Conservation (phyloP, 1,140 invertebrate genomes). For the Whitmania pigra region DNA sequence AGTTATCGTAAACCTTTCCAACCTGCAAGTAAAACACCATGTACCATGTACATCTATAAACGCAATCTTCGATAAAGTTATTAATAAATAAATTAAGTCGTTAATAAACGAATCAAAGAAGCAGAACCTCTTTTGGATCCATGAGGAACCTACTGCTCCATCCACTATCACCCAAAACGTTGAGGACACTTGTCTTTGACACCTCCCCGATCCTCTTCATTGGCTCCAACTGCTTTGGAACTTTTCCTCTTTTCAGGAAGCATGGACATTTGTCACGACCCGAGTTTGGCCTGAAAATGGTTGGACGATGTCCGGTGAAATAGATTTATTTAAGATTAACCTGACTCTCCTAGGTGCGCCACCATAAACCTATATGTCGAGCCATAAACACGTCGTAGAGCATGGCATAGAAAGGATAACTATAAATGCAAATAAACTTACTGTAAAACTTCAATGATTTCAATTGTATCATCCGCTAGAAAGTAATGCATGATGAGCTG, state of each 20-base stretch:
- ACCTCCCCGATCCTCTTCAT: conserved; percentile 51
- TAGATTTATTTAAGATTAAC: no score
- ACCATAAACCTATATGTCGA: no score
- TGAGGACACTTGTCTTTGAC: conserved; percentile 53
- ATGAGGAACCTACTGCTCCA: conserved; percentile 51
- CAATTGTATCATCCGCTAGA: conserved; percentile 43
- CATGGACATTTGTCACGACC: conserved; percentile 40
- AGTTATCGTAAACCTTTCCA: conserved; percentile 43
- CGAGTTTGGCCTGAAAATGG: conserved; percentile 29
- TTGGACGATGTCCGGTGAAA: no score
- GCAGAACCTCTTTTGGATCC: conserved; percentile 38
- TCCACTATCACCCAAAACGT: conserved; percentile 53
- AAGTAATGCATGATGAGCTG: conserved; percentile 43
- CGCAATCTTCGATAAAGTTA: not conserved
- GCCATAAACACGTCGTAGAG: not conserved
- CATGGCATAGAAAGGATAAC: not conserved
- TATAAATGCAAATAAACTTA: not conserved
- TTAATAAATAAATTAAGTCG: no score
- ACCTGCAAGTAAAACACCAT: conserved; percentile 31
- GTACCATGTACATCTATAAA: not conserved
- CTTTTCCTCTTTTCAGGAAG: conserved; percentile 36
- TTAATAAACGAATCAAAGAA: no score
- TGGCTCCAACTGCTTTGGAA: conserved; percentile 33
- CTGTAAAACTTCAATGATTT: conserved; percentile 36
- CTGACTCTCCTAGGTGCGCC: no score